These are phyloP conservation scores for Ochropleura leucogaster DNA, from an alignment of 2,888 invertebrate genomes.

Conservation along the genomic window DNA sequence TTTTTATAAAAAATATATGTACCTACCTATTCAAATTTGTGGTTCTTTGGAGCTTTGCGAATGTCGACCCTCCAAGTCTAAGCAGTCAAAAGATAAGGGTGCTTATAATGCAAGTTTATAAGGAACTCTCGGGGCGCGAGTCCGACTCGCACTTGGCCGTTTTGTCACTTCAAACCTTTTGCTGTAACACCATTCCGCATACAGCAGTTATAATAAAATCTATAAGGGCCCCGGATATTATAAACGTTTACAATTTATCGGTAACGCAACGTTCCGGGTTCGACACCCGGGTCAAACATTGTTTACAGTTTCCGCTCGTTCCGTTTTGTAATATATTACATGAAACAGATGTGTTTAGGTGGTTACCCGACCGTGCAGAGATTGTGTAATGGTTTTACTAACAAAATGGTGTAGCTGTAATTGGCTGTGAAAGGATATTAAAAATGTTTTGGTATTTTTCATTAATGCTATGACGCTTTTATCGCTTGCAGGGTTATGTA, in stretches of 20 bases:
- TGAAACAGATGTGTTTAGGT: conserved; percentile 55
- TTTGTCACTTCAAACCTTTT: no score
- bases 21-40: no score
- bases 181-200: no score
- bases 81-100: no score
- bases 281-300: conserved; percentile 58
- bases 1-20: no score
- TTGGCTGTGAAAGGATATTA: conserved; percentile 19
- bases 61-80: no score
- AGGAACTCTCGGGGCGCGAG: no score
- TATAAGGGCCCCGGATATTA: conserved; percentile 34
- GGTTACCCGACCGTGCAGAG: conserved; percentile 32
- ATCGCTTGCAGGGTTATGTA: not conserved
- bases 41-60: no score
- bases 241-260: conserved; percentile 54
- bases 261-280: conserved; percentile 59
- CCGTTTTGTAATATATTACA: conserved; percentile 51
- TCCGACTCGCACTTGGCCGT: no score
- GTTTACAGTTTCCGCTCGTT: conserved; percentile 57
- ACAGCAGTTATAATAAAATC: conserved; percentile 20
- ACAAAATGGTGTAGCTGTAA: conserved; percentile 16
- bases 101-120: no score
- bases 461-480: not conserved
- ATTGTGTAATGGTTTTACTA: conserved; percentile 45
- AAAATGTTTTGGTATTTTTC: conserved; percentile 14